These are phyloP conservation scores for Polia nebulosa DNA, from an alignment of 2,888 invertebrate genomes.

Conservation along the genomic window DNA sequence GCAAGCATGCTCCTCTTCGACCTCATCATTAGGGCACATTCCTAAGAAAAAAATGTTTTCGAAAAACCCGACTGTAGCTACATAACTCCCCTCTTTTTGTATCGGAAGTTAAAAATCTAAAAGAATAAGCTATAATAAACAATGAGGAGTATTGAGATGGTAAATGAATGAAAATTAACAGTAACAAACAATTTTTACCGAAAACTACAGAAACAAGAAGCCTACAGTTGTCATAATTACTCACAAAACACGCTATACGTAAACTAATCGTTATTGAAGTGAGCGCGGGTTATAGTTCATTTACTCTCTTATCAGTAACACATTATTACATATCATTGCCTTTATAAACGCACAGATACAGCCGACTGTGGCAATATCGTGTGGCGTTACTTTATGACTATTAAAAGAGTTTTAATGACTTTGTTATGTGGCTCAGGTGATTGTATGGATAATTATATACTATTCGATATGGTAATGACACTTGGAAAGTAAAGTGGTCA, in stretches of 20 bases:
- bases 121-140: too few relatives aligned
- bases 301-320: constrained; percentile 35
- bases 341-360: constrained; percentile 38
- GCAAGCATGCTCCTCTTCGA: too few relatives aligned
- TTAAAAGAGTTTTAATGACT: constrained; percentile 9
- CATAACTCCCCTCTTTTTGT: too few relatives aligned
- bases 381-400: constrained; percentile 11
- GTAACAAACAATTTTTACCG: too few relatives aligned
- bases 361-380: background rate
- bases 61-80: too few relatives aligned
- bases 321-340: constrained; percentile 19
- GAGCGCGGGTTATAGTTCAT: constrained; percentile 45
- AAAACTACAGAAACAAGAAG: too few relatives aligned
- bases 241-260: background rate
- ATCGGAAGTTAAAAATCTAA: too few relatives aligned
- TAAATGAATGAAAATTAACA: too few relatives aligned
- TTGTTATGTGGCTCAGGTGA: background rate
- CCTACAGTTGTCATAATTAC: too few relatives aligned
- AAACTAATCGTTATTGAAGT: constrained; percentile 7
- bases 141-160: too few relatives aligned
- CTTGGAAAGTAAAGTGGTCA: background rate
- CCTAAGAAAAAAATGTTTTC: too few relatives aligned
- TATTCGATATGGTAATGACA: constrained; percentile 7
- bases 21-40: too few relatives aligned
- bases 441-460: constrained; percentile 2